These are phyloP conservation scores for Strix uralensis DNA, from an alignment of 2,113 vertebrate species.

Conservation along the genomic window DNA sequence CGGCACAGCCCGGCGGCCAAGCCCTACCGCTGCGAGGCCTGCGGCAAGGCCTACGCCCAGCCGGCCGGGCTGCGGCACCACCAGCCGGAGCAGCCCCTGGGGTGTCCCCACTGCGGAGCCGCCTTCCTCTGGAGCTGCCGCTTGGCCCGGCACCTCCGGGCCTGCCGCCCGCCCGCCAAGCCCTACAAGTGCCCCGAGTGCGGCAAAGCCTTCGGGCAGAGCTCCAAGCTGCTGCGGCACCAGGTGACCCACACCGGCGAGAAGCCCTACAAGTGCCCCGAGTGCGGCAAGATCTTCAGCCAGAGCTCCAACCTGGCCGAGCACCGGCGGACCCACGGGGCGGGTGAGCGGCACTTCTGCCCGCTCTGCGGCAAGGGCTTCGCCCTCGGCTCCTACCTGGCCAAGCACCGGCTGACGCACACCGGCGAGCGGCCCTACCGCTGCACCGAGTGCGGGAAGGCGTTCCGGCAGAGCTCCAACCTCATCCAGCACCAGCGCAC, in stretches of 20 bases:
- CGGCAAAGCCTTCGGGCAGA: neutral
- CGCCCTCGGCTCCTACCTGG: neutral
- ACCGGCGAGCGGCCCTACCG: neutral
- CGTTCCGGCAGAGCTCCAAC: neutral
- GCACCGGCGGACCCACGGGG: neutral
- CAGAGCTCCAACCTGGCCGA: neutral
- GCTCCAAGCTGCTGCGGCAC: neutral
- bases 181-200: neutral
- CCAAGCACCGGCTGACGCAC: neutral
- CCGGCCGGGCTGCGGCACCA: neutral
- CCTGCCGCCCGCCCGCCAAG: neutral
- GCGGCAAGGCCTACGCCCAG: neutral
- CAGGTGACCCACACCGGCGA: conserved; percentile 82
- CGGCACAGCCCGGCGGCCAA: neutral
- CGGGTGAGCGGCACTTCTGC: neutral
- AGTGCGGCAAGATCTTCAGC: neutral
- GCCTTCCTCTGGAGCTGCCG: neutral
- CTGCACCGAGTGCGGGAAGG: neutral
- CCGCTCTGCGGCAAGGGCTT: neutral
- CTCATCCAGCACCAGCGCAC: neutral
- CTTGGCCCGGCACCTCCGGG: neutral
- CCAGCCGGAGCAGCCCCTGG: neutral
- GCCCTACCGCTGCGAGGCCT: neutral
- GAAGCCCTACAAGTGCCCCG: conserved; percentile 84
- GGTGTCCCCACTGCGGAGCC: neutral